phyloP scores from a whole-genome alignment of 92 coral and sea anemone species.

The Bergia sp. region DNA sequence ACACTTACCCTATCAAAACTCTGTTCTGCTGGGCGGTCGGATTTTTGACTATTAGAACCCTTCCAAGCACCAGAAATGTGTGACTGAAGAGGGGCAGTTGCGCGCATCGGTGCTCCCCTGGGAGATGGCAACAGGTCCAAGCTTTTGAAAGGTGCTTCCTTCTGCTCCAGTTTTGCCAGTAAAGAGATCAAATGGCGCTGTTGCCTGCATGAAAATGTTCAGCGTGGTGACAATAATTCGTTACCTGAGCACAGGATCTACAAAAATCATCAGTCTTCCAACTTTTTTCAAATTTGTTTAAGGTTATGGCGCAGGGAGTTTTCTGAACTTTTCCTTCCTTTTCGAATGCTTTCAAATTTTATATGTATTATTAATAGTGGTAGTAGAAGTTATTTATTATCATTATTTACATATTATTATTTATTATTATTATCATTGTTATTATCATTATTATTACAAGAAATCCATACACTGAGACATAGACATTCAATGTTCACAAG shows the following conservation, averaged over 20 bases:
- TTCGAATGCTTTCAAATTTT: too few relatives aligned
- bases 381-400: too few relatives aligned
- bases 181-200: constrained; percentile 85
- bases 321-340: background rate
- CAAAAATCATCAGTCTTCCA: too few relatives aligned
- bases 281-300: too few relatives aligned
- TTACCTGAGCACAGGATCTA: too few relatives aligned
- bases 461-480: too few relatives aligned
- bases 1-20: constrained; percentile 9
- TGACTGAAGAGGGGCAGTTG: constrained; percentile 57
- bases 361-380: too few relatives aligned
- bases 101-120: constrained; percentile 68
- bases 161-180: constrained; percentile 84
- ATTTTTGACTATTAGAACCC: background rate
- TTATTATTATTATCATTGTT: too few relatives aligned
- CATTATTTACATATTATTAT: too few relatives aligned
- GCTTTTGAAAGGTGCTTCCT: constrained; percentile 68
- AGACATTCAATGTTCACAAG: too few relatives aligned
- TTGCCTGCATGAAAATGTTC: constrained; percentile 60
- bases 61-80: constrained; percentile 20
- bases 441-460: too few relatives aligned
- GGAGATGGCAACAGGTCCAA: constrained; percentile 57
- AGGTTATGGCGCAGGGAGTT: too few relatives aligned
- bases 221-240: background rate
- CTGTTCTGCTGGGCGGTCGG: background rate